phyloP scores from a whole-genome alignment of 2,113 vertebrate species.

The Oostethus manadensis region DNA sequence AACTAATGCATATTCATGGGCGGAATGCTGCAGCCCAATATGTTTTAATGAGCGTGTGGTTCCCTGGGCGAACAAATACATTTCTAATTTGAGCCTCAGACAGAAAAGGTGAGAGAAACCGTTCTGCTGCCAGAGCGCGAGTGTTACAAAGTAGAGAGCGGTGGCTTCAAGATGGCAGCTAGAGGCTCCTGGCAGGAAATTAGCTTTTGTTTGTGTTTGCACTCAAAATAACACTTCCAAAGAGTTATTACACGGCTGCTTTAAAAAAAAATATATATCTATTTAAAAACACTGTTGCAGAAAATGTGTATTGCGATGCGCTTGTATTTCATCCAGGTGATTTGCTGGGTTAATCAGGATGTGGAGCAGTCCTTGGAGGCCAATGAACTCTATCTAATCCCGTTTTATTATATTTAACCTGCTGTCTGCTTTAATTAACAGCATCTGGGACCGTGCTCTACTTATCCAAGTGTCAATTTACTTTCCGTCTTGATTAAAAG shows the following conservation, averaged over 20 bases:
- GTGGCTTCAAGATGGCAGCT: background rate
- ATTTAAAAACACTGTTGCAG: slow-evolving; percentile 2
- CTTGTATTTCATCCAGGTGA: slow-evolving; percentile 48
- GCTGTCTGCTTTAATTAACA: slow-evolving; percentile 47
- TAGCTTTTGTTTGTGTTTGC: background rate
- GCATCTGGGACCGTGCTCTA: slow-evolving; percentile 24
- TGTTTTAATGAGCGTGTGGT: slow-evolving; percentile 53
- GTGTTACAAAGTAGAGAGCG: slow-evolving; percentile 13
- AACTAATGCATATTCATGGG: slow-evolving; percentile 55
- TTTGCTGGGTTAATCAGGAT: slow-evolving; percentile 56
- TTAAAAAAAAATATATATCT: no score
- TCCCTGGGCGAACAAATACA: slow-evolving; percentile 32
- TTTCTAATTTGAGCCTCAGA: slow-evolving; percentile 48
- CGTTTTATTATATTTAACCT: slow-evolving; percentile 44
- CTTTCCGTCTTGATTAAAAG: slow-evolving; percentile 17
- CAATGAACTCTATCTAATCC: slow-evolving; percentile 51
- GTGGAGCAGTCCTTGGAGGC: slow-evolving; percentile 40
- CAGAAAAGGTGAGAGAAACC: slow-evolving; percentile 50
- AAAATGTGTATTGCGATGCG: slow-evolving; percentile 38
- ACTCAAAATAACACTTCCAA: slow-evolving; percentile 2
- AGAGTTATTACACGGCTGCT: background rate
- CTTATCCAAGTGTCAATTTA: slow-evolving; percentile 41
- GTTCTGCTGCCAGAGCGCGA: slow-evolving; percentile 12
- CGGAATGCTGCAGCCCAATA: slow-evolving; percentile 38
- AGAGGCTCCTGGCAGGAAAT: background rate